These are phyloP conservation scores for Andrena praecox DNA, from an alignment of 2,888 invertebrate species.

Conservation along the genomic window DNA sequence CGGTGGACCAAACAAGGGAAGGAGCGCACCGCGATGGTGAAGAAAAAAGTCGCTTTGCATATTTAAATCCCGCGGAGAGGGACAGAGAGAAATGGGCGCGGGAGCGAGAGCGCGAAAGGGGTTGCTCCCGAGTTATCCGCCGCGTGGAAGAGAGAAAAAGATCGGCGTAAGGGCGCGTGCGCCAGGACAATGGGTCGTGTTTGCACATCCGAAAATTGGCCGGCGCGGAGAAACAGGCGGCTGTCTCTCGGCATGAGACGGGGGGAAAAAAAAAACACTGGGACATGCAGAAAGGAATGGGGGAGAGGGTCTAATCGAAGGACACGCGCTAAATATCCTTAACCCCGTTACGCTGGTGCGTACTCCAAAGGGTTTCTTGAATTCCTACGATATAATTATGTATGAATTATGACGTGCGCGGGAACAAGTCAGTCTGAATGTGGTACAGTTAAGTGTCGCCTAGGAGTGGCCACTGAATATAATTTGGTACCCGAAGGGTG, in stretches of 20 bases:
- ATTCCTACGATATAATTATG: slow-evolving; percentile 41
- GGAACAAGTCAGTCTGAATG: background rate
- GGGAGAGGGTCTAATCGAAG: slow-evolving; percentile 56
- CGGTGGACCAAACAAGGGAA: slow-evolving; percentile 84
- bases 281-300: slow-evolving; percentile 35
- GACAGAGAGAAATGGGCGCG: slow-evolving; percentile 45
- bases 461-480: no score
- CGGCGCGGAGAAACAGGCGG: slow-evolving; percentile 74
- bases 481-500: no score
- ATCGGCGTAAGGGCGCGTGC: slow-evolving; percentile 76
- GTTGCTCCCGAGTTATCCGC: slow-evolving; percentile 60
- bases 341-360: slow-evolving; percentile 44
- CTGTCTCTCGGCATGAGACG: slow-evolving; percentile 59
- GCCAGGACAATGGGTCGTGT: slow-evolving; percentile 79
- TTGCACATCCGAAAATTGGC: slow-evolving; percentile 82
- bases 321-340: slow-evolving; percentile 66
- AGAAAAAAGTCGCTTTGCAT: slow-evolving; percentile 77
- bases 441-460: no score
- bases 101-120: slow-evolving; percentile 47
- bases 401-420: slow-evolving; percentile 49
- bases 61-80: slow-evolving; percentile 68
- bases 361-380: slow-evolving; percentile 31
- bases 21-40: slow-evolving; percentile 64
- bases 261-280: slow-evolving; percentile 26
- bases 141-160: slow-evolving; percentile 35